Base-by-base conservation (phyloP, 2,113 vertebrate genomes). In the Glareola pratincola region DNA sequence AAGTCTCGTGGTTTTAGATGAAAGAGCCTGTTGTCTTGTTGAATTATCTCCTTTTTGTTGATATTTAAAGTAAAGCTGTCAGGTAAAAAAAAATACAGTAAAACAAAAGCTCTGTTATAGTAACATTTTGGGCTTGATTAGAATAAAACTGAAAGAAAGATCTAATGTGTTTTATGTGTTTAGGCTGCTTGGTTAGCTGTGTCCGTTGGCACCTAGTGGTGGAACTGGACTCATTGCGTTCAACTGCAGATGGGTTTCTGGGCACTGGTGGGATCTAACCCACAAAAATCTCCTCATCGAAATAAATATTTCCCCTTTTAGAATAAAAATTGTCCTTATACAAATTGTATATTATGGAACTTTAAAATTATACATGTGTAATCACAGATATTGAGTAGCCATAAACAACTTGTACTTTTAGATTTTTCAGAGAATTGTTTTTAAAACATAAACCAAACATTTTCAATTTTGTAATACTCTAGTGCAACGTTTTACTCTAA, bases 11-110 rank as follows among this genome's bases (percentile, higher is more conserved):
- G 68, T 37, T 94, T 89, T 63, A 81, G 73, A 97, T 95, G 83
- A 96, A 96, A 94, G 96, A 89, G 48, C 53, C 67, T 86, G 92
- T 96, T 97, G 97, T 97, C 96, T 88, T 75, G 34, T 85, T 94
- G 75, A 95, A 97, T 97, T 96, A 94, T 95, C 92, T 94, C 72
- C 43, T 81, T 78, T 86, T 76, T 91, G 66, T 84, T 50, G 76
- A 17, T 94, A 73, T 80, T 75, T 85, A 89, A 96, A 92, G 72
- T 64, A 81, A 84, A 89, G 72, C 47, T 95, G 92, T 30, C 73
- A 93, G 91, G 88, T 96, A 30, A 79, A 96, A 94, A 81, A 96
- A 93, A 77, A 47, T 24, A 36, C 4, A 26, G 19, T 82, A n/a
- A 89, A 90, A 83, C 54, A 94, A 94, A 92, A 90, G 57, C 39